phyloP scores from a whole-genome alignment of 2,888 invertebrate genomes.

The Pheosia gnoma region DNA sequence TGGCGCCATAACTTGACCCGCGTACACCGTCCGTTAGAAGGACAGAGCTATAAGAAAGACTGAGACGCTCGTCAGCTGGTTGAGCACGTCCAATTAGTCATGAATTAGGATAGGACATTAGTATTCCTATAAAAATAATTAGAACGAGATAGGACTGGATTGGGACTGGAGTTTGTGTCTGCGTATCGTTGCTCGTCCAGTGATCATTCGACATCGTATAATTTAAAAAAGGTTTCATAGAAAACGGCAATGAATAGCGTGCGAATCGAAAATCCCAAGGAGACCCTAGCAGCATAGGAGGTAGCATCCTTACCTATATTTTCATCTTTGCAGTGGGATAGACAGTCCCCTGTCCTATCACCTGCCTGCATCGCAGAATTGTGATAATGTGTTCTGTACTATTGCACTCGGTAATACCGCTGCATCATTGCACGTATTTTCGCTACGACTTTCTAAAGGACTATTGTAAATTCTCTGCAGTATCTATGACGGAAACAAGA shows the following conservation, averaged over 20 bases:
- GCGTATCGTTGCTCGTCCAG: too few species aligned
- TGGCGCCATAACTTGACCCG: too few species aligned
- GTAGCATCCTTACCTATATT: conserved; percentile 4
- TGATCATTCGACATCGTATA: too few species aligned
- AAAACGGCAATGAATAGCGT: neutral
- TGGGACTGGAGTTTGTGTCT: too few species aligned
- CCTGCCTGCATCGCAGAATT: neutral
- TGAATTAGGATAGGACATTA: too few species aligned
- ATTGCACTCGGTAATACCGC: neutral
- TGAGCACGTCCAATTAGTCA: too few species aligned
- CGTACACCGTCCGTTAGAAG: too few species aligned
- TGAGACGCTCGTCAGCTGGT: too few species aligned
- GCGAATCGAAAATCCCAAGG: conserved; percentile 1
- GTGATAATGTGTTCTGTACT: neutral
- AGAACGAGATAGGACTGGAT: too few species aligned
- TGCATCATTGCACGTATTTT: conserved; percentile 2
- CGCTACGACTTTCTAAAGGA: neutral
- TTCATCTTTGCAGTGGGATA: conserved; percentile 1
- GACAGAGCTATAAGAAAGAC: too few species aligned
- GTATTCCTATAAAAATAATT: too few species aligned
- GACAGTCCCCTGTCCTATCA: neutral
- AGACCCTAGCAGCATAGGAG: neutral
- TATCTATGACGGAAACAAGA: conserved; percentile 2
- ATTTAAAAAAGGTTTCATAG: too few species aligned
- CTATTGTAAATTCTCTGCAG: neutral